These are phyloP conservation scores for Toxotes jaculatrix DNA, from an alignment of 2,113 vertebrate genomes.

Conservation along the genomic window DNA sequence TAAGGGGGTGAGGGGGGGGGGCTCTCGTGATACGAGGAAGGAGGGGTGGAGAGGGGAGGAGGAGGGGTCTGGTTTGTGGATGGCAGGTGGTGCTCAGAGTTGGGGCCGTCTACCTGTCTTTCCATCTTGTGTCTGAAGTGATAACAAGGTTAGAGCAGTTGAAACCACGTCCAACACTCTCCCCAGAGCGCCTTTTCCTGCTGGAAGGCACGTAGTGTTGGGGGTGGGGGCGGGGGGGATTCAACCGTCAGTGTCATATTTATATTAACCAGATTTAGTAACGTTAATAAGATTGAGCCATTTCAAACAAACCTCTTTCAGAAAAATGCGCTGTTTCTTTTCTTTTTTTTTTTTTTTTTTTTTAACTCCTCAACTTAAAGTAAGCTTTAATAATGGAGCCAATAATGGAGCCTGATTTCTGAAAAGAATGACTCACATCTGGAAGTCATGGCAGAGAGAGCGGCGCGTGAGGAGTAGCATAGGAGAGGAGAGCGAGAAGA, in stretches of 20 bases:
- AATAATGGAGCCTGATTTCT: slow-evolving; percentile 35
- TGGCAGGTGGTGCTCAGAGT: slow-evolving; percentile 65
- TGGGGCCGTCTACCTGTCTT: slow-evolving; percentile 56
- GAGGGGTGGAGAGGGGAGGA: slow-evolving; percentile 7
- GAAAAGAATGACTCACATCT: slow-evolving; percentile 47
- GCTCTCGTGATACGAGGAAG: slow-evolving; percentile 41
- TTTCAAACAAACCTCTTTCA: slow-evolving; percentile 7
- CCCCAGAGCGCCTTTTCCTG: slow-evolving; percentile 36
- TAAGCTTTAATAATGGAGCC: slow-evolving; percentile 41
- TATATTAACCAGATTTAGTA: slow-evolving; percentile 32
- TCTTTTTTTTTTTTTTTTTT: slow-evolving; percentile 19
- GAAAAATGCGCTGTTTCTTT: slow-evolving; percentile 5
- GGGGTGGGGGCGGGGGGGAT: neutral
- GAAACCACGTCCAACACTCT: slow-evolving; percentile 34
- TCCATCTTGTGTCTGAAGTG: slow-evolving; percentile 60
- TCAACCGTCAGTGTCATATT: slow-evolving; percentile 50
- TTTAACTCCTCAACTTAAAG: slow-evolving; percentile 26
- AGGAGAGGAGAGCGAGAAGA: slow-evolving; percentile 23
- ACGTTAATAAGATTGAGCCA: slow-evolving; percentile 27
- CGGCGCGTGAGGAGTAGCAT: neutral
- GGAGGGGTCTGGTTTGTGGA: slow-evolving; percentile 11
- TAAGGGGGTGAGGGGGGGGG: slow-evolving; percentile 43
- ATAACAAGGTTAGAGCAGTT: slow-evolving; percentile 62
- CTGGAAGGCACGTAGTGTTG: slow-evolving; percentile 40
- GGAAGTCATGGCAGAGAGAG: slow-evolving; percentile 53